Percentiles rank a stretch among this genome's conserved stretches.
Conservation (phyloP, 2,113 vertebrate genomes). For the Ivindomyrus marchei region DNA sequence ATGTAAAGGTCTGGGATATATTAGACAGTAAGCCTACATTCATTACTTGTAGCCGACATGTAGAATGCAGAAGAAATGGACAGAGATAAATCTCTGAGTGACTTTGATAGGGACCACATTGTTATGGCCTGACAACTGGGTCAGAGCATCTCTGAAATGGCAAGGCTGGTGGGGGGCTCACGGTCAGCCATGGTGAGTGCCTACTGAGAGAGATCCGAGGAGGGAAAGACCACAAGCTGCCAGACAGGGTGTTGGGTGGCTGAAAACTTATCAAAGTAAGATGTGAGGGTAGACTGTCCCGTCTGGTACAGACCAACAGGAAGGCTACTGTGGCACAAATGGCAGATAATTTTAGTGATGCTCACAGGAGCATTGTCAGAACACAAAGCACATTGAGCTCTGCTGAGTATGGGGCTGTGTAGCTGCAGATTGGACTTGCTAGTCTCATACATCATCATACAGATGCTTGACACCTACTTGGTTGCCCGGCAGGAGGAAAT, state of each 20-base stretch:
- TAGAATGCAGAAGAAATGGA: background rate
- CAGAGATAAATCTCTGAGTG: background rate
- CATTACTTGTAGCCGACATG: background rate
- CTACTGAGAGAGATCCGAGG: background rate
- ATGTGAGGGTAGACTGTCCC: background rate
- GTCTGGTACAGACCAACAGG: background rate
- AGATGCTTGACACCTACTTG: background rate
- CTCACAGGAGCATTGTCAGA: background rate
- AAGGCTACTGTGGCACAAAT: background rate
- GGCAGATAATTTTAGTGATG: background rate
- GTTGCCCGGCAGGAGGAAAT: background rate
- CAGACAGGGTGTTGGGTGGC: background rate
- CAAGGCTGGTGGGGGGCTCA: background rate
- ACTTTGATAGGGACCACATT: background rate
- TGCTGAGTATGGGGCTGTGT: background rate
- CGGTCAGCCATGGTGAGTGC: background rate
- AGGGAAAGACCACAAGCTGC: background rate
- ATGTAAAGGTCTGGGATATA: background rate
- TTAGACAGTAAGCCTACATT: background rate
- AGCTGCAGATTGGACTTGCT: background rate
- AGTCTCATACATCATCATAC: background rate
- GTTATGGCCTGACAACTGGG: background rate
- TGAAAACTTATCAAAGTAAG: background rate
- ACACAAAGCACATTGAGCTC: background rate
- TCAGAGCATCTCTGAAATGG: background rate